Evolutionary conservation across 2,113 vertebrate genomes (phyloP), one percentile per base, ranked within the genome.

Genomic region (Sturnira hondurensis): DNA sequence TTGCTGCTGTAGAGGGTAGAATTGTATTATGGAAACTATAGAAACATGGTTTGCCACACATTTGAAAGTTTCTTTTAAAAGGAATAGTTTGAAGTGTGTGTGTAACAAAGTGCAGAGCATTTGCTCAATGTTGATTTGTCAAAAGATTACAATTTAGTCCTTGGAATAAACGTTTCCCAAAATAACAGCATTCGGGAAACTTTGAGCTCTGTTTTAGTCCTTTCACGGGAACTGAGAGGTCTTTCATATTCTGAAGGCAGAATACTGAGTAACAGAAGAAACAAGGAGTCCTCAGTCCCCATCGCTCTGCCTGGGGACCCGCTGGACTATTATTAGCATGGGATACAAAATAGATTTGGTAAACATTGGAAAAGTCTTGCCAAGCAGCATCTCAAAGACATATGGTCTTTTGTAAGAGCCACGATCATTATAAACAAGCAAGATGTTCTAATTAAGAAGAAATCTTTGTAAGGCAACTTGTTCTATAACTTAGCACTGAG

Each of bases 301-400:
- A 0, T 0, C 0, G 0, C 92, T 97, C 96, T 96, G 90, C 98
- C 97, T 96, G 96, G 97, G 96, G 98, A 98, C 97, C 94, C 89
- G 76, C 20, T 93, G 95, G 93, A 97, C 97, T 98, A 98, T 98
- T 98, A 98, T 98, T 98, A 98, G 98, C 98, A 84, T 38, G 96
- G 98, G 97, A 95, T 92, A 97, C 98, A 98, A 96, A 98, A 98
- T 95, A 97, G 95, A 98, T 98, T 98, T 98, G 95, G 98, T 98
- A 98, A 98, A 98, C 98, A 98, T 95, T 98, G 98, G 98, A 97
- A 94, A 97, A 98, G 97, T 73, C 90, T 96, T 96, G 97, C 98
- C 97, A 97, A 97, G 97, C 16, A 38, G 86, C 16, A 12, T 92
- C 93, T 96, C 12, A 58, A 96, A 98, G 96, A 98, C 98, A 98